phyloP scores from a whole-genome alignment of 2,113 vertebrate species.

The Hydropotes inermis region DNA sequence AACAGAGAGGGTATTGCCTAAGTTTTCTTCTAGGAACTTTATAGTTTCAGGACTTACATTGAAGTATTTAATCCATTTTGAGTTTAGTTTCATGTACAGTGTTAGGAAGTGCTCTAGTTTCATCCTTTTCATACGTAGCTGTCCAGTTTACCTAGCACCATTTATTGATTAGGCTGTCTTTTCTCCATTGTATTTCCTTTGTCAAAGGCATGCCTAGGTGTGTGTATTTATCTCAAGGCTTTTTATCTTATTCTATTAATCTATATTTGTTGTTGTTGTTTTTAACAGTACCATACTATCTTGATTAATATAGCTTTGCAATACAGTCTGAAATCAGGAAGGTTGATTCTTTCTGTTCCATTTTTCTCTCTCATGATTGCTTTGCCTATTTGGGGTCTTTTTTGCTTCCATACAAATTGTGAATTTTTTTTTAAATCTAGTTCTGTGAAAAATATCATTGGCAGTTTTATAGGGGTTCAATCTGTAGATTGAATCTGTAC shows the following conservation, averaged over 20 bases:
- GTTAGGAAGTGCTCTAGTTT: background rate
- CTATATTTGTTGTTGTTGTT: background rate
- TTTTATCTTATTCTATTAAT: background rate
- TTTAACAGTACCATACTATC: background rate
- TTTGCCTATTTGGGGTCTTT: background rate
- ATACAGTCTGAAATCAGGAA: background rate
- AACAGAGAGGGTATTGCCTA: background rate
- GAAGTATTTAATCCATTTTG: background rate
- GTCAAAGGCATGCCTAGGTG: background rate
- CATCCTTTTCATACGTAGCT: background rate
- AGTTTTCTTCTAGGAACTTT: background rate
- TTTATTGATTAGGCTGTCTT: background rate
- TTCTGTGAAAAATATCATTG: background rate
- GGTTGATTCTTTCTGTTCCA: background rate
- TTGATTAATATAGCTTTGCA: background rate
- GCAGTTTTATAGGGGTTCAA: background rate
- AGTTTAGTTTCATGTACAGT: background rate
- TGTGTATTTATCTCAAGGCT: background rate
- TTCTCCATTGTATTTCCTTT: background rate
- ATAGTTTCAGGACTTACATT: background rate
- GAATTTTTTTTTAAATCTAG: background rate
- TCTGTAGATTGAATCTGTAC: background rate
- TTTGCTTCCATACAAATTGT: background rate
- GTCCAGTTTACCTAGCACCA: background rate
- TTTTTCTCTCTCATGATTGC: background rate